Evolutionary conservation across 1,140 invertebrate species (phyloP), one percentile per base, ranked within the genome.

Genomic region (Anastatus disparis): DNA sequence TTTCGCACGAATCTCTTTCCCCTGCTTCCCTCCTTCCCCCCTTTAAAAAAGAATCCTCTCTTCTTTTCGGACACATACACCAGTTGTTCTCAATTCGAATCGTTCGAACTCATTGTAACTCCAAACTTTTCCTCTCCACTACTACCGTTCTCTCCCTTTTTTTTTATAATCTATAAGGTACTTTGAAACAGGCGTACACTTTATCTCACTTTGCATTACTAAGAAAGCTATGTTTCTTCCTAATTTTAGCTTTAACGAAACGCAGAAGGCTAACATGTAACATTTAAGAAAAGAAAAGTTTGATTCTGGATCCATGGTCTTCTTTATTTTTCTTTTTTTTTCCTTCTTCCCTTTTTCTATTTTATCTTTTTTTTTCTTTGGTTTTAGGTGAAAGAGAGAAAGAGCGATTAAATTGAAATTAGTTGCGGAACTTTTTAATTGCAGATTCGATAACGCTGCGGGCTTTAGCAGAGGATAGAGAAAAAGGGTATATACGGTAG

Each of bases 341-440:
- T 13, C 1, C 24, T n/a, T n/a, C n/a, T 56, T 22, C 64, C n/a
- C 15, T 55, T 44, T 35, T 12, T 58, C 35, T 9, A 22, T 20
- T 66, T 17, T 31, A 8, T 0, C 26, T 38, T 59, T 58, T 17
- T 58, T 15, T 67, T 42, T 48, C 3, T 1, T 0, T 7, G 10
- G 9, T 20, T n/a, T n/a, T n/a, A n/a, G n/a, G n/a, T n/a, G n/a
- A n/a, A n/a, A 31, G 15, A 29, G 8, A 22, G 22, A 8, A 15
- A 13, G 59, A 68, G 50, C 75, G 76, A 81, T 82, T 79, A 82
- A 82, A 82, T 82, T 82, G 77, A 82, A 83, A 83, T 83, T 82
- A 83, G 77, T 82, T 79, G 77, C 64, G 66, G 70, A 83, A 83
- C 79, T 82, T 83, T 82, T 81, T 83, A 83, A 82, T 83, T 83